phyloP scores from a whole-genome alignment of 2,797 vertebrate species.

The Bovichtus variegatus region DNA sequence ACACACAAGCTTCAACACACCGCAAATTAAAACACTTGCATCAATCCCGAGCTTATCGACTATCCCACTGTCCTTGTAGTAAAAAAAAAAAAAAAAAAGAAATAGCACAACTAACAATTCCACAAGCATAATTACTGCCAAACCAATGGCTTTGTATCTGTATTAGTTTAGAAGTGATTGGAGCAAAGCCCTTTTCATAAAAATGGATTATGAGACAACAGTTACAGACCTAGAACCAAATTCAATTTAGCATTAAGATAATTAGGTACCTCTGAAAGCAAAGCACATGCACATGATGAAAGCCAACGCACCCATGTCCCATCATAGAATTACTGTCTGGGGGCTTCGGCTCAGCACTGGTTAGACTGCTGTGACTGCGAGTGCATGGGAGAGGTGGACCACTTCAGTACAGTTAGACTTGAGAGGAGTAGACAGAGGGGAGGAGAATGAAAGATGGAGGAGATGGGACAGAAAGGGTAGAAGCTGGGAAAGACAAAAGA shows the following conservation, averaged over 20 bases:
- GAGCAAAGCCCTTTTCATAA: conserved; percentile 71
- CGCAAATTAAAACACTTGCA: conserved; percentile 27
- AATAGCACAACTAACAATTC: conserved; percentile 54
- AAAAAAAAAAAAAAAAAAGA: too few relatives aligned
- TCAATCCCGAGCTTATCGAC: conserved; percentile 39
- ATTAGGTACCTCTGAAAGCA: conserved; percentile 75
- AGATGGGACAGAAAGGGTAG: conserved; percentile 44
- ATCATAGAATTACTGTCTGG: conserved; percentile 41
- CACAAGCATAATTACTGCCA: conserved; percentile 68
- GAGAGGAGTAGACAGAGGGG: conserved; percentile 31
- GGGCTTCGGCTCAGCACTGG: conserved; percentile 21
- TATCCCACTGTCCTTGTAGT: conserved; percentile 36
- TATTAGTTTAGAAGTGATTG: conserved; percentile 75
- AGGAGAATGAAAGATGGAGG: conserved; percentile 43
- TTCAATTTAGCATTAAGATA: conserved; percentile 82
- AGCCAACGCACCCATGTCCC: conserved; percentile 63
- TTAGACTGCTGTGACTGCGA: conserved; percentile 26
- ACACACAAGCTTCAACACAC: conserved; percentile 1
- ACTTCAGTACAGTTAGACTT: conserved; percentile 13
- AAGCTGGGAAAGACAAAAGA: conserved; percentile 48
- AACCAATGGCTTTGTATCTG: conserved; percentile 62
- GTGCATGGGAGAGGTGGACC: conserved; percentile 43
- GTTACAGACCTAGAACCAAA: conserved; percentile 79
- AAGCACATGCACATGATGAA: conserved; percentile 63
- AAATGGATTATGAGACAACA: conserved; percentile 77